A percentile compares a stretch with the other conserved stretches of the same genome.
Evolutionary conservation across 1,140 invertebrate genomes (phyloP).

Genomic region (Drosophila azteca): DNA sequence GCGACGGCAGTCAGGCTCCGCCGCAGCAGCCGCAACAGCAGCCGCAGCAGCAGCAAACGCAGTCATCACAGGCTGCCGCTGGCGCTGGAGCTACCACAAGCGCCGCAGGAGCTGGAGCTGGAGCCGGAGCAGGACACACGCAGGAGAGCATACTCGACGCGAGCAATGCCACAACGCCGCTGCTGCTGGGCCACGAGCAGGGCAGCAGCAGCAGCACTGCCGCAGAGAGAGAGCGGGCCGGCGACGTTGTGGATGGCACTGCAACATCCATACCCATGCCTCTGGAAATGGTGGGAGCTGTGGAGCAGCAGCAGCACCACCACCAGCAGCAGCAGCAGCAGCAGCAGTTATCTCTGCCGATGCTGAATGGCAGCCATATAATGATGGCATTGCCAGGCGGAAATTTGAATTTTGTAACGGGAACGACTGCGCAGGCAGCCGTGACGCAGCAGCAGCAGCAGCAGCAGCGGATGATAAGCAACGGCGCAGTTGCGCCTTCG

Average conservation of each 20-base stretch:
- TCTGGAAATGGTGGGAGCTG: conserved; percentile 33
- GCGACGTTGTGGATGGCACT: conserved; percentile 15
- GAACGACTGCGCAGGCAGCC: conserved; percentile 39
- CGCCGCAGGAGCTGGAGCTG: too few relatives aligned
- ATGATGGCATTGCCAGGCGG: conserved; percentile 59
- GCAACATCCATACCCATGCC: conserved; percentile 15
- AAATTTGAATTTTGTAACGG: conserved; percentile 62
- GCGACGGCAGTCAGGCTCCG: conserved; percentile 55
- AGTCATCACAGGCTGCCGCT: conserved; percentile 15
- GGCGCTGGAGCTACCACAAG: not conserved
- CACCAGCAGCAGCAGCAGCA: conserved; percentile 3
- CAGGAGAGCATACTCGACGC: conserved; percentile 46
- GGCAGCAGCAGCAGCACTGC: conserved; percentile 12
- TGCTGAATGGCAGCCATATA: conserved; percentile 44
- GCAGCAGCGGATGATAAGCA: conserved; percentile 28
- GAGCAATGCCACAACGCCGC: conserved; percentile 62
- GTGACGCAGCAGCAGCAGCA: conserved; percentile 10
- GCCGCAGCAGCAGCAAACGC: conserved; percentile 10
- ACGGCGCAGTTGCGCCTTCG: conserved; percentile 67
- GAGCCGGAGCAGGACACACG: conserved; percentile 1
- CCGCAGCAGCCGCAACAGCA: conserved; percentile 11
- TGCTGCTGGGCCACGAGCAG: conserved; percentile 63
- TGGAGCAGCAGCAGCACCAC: not conserved
- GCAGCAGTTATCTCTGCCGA: conserved; percentile 24
- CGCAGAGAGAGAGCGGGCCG: conserved; percentile 6